These are phyloP conservation scores for Phacellophora camtschatica DNA, from an alignment of 30 jellyfish, hydroid and myxozoan genomes.

Conservation along the genomic window DNA sequence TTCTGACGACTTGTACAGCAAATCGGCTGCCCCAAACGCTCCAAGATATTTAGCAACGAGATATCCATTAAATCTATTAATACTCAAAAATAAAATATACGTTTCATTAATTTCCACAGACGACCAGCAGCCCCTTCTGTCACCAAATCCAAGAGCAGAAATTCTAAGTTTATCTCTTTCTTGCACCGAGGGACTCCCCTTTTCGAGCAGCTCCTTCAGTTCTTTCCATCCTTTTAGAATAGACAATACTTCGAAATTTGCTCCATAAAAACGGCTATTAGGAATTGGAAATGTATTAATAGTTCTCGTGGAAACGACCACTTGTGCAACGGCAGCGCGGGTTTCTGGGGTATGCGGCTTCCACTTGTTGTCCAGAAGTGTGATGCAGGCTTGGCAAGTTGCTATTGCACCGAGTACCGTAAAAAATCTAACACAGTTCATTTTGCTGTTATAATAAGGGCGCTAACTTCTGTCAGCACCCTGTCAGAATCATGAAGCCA, in stretches of 20 bases:
- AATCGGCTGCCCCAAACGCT: slow-evolving; percentile 98
- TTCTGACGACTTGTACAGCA: slow-evolving; percentile 76
- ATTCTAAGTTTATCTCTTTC: slow-evolving; percentile 49
- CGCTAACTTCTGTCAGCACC: slow-evolving; percentile 78
- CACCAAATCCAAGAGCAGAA: slow-evolving; percentile 94
- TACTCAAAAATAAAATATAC: slow-evolving; percentile 81
- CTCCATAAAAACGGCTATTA: slow-evolving; percentile 69
- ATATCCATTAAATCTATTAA: slow-evolving; percentile 40
- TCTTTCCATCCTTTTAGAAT: slow-evolving; percentile 91
- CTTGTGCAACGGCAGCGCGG: slow-evolving; percentile 87
- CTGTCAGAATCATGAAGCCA: slow-evolving; percentile 67
- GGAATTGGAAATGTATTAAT: slow-evolving; percentile 62
- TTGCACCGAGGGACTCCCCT: slow-evolving; percentile 73
- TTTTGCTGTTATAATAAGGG: slow-evolving; percentile 58
- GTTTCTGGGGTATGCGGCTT: slow-evolving; percentile 75
- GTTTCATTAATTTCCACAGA: slow-evolving; percentile 94
- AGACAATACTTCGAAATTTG: slow-evolving; percentile 77
- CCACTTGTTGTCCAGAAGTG: slow-evolving; percentile 82
- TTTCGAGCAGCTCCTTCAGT: slow-evolving; percentile 52
- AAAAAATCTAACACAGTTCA: slow-evolving; percentile 17
- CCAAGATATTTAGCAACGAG: slow-evolving; percentile 96
- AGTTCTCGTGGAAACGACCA: slow-evolving; percentile 83
- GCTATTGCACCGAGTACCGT: slow-evolving; percentile 22
- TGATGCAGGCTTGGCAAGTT: slow-evolving; percentile 70
- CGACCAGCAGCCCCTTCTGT: slow-evolving; percentile 88